Evolutionary conservation across 1,140 invertebrate genomes (phyloP).

Genomic region (Eupristina koningsbergeri): DNA sequence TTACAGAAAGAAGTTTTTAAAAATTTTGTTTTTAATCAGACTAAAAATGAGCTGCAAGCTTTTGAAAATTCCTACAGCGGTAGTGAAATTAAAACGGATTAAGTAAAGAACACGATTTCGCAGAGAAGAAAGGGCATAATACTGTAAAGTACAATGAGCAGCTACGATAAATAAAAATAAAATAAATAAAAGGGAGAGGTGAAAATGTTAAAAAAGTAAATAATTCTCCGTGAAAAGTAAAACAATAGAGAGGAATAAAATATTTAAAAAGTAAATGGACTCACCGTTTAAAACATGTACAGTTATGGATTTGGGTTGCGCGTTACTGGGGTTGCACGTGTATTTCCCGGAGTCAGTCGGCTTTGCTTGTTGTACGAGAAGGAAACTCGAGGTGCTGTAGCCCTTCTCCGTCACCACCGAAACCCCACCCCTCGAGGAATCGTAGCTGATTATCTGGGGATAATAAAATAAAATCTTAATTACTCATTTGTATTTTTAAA

Average conservation of each 20-base stretch:
- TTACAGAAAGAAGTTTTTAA: too few species aligned
- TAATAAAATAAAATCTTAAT: slow-evolving; percentile 44
- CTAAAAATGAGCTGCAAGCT: too few species aligned
- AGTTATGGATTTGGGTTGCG: slow-evolving; percentile 88
- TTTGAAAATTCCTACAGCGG: too few species aligned
- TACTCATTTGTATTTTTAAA: too few species aligned
- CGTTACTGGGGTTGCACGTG: slow-evolving; percentile 89
- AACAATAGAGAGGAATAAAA: neutral
- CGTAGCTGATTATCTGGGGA: slow-evolving; percentile 83
- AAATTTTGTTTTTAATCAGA: too few species aligned
- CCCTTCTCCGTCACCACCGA: slow-evolving; percentile 88
- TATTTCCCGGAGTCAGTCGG: slow-evolving; percentile 86
- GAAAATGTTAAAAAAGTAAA: neutral
- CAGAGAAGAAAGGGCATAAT: neutral
- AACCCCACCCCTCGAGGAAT: slow-evolving; percentile 81
- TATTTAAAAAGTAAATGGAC: slow-evolving; percentile 52
- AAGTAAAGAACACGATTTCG: too few species aligned
- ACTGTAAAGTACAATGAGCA: too few species aligned
- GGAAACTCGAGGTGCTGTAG: slow-evolving; percentile 86
- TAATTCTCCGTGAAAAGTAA: neutral
- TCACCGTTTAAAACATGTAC: slow-evolving; percentile 94
- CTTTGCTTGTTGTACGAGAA: slow-evolving; percentile 85
- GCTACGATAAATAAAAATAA: too few species aligned
- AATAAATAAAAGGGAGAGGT: too few species aligned
- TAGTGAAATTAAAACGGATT: too few species aligned